Evolutionary conservation across 2,113 vertebrate species (phyloP).

Genomic region (Callithrix jacchus): DNA sequence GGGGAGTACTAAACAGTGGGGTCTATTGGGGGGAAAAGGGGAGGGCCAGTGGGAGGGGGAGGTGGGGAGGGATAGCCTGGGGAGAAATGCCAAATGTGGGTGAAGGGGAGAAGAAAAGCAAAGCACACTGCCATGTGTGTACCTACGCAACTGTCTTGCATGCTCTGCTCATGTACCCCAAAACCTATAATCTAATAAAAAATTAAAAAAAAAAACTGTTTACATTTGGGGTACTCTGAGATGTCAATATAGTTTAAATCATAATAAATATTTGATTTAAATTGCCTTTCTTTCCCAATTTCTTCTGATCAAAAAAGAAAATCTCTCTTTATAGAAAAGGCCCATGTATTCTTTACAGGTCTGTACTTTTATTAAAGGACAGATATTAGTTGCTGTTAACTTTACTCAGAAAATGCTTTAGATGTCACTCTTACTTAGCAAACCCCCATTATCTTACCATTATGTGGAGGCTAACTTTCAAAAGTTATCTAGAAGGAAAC

Average conservation of each 20-base stretch:
- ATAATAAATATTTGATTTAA: neutral
- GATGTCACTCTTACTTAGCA: neutral
- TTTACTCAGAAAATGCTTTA: slow-evolving; percentile 17
- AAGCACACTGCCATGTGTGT: too few species aligned
- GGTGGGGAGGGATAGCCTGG: too few species aligned
- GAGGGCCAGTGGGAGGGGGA: too few species aligned
- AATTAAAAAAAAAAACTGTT: too few species aligned
- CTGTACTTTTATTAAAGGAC: neutral
- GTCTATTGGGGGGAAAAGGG: too few species aligned
- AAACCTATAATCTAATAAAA: too few species aligned
- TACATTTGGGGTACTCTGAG: neutral
- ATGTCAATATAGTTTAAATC: neutral
- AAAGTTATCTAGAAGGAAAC: neutral
- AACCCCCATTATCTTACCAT: neutral
- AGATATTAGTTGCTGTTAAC: neutral
- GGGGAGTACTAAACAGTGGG: too few species aligned
- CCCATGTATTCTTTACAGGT: neutral
- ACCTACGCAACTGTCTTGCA: too few species aligned
- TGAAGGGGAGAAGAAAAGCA: too few species aligned
- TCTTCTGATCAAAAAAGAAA: neutral
- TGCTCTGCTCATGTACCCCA: too few species aligned
- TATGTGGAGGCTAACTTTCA: neutral
- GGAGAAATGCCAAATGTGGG: too few species aligned
- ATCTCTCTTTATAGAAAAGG: neutral
- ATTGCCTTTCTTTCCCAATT: neutral